Conservation (phyloP, 1,140 invertebrate species). For the Periplaneta americana region DNA sequence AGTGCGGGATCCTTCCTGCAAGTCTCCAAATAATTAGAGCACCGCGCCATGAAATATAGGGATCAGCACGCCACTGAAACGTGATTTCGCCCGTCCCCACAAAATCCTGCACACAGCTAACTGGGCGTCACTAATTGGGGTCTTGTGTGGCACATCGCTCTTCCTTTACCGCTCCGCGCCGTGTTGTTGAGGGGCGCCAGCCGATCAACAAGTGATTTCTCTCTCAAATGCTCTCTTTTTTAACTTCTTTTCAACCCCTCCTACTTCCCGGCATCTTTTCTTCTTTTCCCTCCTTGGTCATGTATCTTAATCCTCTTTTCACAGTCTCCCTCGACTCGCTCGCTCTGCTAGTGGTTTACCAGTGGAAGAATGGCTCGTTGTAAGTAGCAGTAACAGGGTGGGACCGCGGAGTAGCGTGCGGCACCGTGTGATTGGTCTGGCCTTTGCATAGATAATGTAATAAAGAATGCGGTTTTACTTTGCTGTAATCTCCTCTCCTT, state of each 20-base stretch:
- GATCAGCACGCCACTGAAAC: background rate
- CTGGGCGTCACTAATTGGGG: constrained; percentile 20
- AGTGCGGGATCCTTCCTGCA: too few species aligned
- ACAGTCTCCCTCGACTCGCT: background rate
- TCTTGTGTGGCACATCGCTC: constrained; percentile 5
- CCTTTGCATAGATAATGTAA: background rate
- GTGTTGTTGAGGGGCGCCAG: background rate
- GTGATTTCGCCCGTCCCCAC: background rate
- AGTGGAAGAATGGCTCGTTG: too few species aligned
- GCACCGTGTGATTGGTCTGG: background rate
- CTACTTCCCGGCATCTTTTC: background rate
- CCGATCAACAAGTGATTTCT: constrained; percentile 2
- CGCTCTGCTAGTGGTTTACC: too few species aligned
- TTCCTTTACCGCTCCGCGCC: background rate
- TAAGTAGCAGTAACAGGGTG: background rate
- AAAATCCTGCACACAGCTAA: constrained; percentile 8
- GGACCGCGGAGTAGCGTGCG: background rate
- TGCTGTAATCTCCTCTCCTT: background rate
- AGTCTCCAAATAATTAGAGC: too few species aligned
- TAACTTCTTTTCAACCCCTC: background rate
- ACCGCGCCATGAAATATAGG: too few species aligned
- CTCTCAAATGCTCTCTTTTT: background rate
- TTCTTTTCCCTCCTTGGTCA: background rate
- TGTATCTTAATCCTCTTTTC: background rate
- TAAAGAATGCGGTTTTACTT: background rate